Percentiles rank a stretch among this genome's conserved stretches.
These are phyloP conservation scores for Gallinago paraguaiae DNA, from an alignment of 2,113 vertebrate genomes.

Conservation along the genomic window DNA sequence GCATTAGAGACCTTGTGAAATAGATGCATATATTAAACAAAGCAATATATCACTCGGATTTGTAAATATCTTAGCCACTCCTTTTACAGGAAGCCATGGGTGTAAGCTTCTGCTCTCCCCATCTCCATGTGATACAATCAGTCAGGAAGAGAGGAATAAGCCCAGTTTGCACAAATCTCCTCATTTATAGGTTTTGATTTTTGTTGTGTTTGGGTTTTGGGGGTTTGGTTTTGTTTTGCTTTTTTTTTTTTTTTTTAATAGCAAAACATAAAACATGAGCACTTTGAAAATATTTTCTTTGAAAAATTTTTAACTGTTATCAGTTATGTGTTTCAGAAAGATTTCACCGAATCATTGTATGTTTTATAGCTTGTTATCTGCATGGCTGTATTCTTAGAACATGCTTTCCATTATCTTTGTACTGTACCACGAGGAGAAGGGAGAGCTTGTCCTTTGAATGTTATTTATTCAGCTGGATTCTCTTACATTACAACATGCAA, in stretches of 20 bases:
- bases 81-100: background rate
- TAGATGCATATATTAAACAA: background rate
- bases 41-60: background rate
- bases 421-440: background rate
- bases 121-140: background rate
- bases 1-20: background rate
- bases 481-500: background rate
- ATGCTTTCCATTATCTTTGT: constrained; percentile 56
- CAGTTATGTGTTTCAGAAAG: constrained; percentile 61
- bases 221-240: background rate
- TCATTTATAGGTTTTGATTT: background rate
- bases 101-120: background rate
- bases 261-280: constrained; percentile 28
- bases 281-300: constrained; percentile 46
- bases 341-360: constrained; percentile 48
- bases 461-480: constrained; percentile 56
- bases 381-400: constrained; percentile 52
- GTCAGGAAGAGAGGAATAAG: background rate
- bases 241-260: background rate
- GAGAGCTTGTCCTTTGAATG: constrained; percentile 31
- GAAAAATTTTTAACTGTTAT: constrained; percentile 71
- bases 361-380: constrained; percentile 66
- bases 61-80: background rate
- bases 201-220: background rate
- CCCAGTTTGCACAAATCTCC: background rate